phyloP scores from a whole-genome alignment of 2,888 invertebrate genomes.

The Plemyria rubiginata region DNA sequence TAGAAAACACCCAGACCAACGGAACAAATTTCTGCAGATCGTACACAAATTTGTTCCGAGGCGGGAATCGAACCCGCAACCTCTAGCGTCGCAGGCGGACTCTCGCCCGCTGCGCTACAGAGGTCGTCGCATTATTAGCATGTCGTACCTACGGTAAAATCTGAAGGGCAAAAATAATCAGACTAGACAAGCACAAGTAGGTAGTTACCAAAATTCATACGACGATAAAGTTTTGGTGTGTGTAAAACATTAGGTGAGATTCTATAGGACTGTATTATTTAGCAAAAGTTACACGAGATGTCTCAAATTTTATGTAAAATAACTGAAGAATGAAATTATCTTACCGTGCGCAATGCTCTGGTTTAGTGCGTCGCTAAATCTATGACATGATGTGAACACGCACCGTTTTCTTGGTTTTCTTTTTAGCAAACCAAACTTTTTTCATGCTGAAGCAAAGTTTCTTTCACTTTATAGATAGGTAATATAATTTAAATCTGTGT shows the following conservation, averaged over 20 bases:
- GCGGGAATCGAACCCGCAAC: too few relatives aligned
- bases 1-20: too few relatives aligned
- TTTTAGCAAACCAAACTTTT: slow-evolving; percentile 65
- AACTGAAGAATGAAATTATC: slow-evolving; percentile 24
- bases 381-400: slow-evolving; percentile 54
- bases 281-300: too few relatives aligned
- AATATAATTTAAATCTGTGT: slow-evolving; percentile 13
- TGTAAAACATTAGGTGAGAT: neutral
- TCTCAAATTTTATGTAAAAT: neutral
- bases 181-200: neutral
- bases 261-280: neutral
- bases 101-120: too few relatives aligned
- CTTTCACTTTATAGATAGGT: slow-evolving; percentile 21
- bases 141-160: neutral
- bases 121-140: too few relatives aligned
- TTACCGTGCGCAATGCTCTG: slow-evolving; percentile 57
- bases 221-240: slow-evolving; percentile 1
- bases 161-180: neutral
- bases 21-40: too few relatives aligned
- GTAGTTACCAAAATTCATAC: neutral
- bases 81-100: too few relatives aligned
- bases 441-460: slow-evolving; percentile 51
- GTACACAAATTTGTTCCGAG: too few relatives aligned
- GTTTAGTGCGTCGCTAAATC: slow-evolving; percentile 58
- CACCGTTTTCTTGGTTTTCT: slow-evolving; percentile 72